Evolutionary conservation across 2,888 invertebrate species (phyloP).

Genomic region (Drosophila peninsularis): DNA sequence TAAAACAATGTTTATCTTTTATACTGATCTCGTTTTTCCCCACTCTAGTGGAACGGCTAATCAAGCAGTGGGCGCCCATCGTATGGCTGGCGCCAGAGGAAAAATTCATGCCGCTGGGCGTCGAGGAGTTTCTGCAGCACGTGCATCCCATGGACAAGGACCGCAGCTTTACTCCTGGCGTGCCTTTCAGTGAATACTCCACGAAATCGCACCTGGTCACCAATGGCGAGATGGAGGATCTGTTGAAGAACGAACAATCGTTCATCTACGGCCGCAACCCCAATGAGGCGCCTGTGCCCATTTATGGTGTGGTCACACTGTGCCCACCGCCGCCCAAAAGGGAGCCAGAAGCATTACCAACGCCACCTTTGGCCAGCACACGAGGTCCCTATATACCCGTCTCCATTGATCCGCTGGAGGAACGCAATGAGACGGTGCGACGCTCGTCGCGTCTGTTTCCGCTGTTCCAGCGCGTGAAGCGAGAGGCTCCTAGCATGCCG

Average conservation of each 20-base stretch:
- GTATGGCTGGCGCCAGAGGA: conserved; percentile 89
- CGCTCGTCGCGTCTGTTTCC: conserved; percentile 82
- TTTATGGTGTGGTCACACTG: conserved; percentile 87
- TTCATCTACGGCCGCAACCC: conserved; percentile 88
- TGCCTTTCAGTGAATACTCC: conserved; percentile 82
- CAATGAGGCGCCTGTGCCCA: conserved; percentile 85
- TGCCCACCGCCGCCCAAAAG: conserved; percentile 77
- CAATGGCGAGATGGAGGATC: conserved; percentile 84
- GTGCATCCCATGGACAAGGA: conserved; percentile 85
- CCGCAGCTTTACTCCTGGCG: conserved; percentile 71
- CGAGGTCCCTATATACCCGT: conserved; percentile 82
- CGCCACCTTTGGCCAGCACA: conserved; percentile 58
- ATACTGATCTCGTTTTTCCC: conserved; percentile 21
- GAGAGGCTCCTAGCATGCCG: conserved; percentile 44
- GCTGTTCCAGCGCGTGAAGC: conserved; percentile 73
- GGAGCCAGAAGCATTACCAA: conserved; percentile 16
- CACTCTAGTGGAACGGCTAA: conserved; percentile 84
- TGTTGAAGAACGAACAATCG: conserved; percentile 85
- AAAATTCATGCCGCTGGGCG: conserved; percentile 87
- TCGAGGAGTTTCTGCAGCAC: conserved; percentile 87
- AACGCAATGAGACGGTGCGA: conserved; percentile 71
- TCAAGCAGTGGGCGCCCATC: conserved; percentile 88
- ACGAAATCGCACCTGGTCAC: conserved; percentile 86
- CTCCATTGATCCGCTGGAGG: conserved; percentile 80
- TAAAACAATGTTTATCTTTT: conserved; percentile 43